These are phyloP conservation scores for Myotis davidii DNA, from an alignment of 2,113 vertebrate species.

Conservation along the genomic window DNA sequence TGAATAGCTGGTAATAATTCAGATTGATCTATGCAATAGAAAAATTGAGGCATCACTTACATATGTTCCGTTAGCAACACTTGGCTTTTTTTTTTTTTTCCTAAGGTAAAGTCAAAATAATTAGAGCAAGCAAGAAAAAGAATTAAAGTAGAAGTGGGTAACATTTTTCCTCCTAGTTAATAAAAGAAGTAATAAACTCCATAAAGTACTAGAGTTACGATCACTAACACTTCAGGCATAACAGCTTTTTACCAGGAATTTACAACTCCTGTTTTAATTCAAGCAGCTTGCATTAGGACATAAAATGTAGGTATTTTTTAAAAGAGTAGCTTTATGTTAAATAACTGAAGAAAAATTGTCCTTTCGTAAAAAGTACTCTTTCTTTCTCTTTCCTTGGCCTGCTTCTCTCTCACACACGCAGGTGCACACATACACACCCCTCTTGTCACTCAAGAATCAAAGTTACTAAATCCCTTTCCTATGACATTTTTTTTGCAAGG, in stretches of 20 bases:
- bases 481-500: conserved; percentile 74
- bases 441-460: conserved; percentile 35
- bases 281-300: conserved; percentile 64
- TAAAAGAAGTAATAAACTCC: conserved; percentile 85
- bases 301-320: conserved; percentile 63
- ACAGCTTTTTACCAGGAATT: conserved; percentile 79
- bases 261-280: conserved; percentile 80
- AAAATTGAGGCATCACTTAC: conserved; percentile 61
- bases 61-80: conserved; percentile 67
- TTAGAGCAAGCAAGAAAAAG: conserved; percentile 64
- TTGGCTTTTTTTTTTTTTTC: not conserved
- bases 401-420: not conserved
- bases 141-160: conserved; percentile 75
- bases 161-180: conserved; percentile 75
- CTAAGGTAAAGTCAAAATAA: conserved; percentile 69
- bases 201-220: conserved; percentile 80
- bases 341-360: conserved; percentile 68
- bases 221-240: conserved; percentile 77
- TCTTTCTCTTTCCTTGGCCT: not conserved
- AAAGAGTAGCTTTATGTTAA: conserved; percentile 67
- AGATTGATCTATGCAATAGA: conserved; percentile 50
- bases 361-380: conserved; percentile 49
- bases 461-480: conserved; percentile 63
- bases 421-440: not conserved
- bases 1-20: conserved; percentile 42